A percentile compares a stretch with the other conserved stretches of the same genome.
phyloP scores from a whole-genome alignment of 2,888 invertebrate genomes.

The Erebia palarica region DNA sequence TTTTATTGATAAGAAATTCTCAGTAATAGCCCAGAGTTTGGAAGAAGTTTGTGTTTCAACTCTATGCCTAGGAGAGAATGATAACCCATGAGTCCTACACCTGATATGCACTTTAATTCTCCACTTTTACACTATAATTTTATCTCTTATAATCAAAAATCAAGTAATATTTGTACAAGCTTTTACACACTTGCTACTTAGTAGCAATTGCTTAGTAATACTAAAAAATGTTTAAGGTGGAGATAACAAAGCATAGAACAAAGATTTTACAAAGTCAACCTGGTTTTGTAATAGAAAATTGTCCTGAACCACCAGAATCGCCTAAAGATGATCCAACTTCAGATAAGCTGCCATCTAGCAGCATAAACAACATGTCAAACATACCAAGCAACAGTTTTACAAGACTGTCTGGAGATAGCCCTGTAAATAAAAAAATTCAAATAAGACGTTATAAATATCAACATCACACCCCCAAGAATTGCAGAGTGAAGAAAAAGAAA shows the following conservation, averaged over 20 bases:
- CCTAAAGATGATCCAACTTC: conserved; percentile 33
- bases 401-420: conserved; percentile 4
- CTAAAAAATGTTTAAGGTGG: conserved; percentile 50
- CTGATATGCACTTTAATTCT: too few relatives aligned
- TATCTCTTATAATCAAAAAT: too few relatives aligned
- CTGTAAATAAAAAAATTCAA: neutral
- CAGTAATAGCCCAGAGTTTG: too few relatives aligned
- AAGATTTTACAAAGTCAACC: conserved; percentile 41
- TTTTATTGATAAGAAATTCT: too few relatives aligned
- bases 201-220: too few relatives aligned
- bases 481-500: neutral
- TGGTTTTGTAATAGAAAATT: conserved; percentile 43
- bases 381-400: conserved; percentile 19
- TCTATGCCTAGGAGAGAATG: too few relatives aligned
- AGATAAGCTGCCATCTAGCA: neutral
- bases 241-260: conserved; percentile 53
- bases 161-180: too few relatives aligned
- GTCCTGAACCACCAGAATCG: conserved; percentile 61
- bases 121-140: too few relatives aligned
- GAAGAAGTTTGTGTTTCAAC: too few relatives aligned
- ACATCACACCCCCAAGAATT: neutral
- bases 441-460: neutral
- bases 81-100: too few relatives aligned
- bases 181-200: too few relatives aligned
- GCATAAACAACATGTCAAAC: conserved; percentile 26